Evolutionary conservation across 1,140 invertebrate species (phyloP), one percentile per base, ranked within the genome.

Genomic region (Pseudomyrmex flavicornis): DNA sequence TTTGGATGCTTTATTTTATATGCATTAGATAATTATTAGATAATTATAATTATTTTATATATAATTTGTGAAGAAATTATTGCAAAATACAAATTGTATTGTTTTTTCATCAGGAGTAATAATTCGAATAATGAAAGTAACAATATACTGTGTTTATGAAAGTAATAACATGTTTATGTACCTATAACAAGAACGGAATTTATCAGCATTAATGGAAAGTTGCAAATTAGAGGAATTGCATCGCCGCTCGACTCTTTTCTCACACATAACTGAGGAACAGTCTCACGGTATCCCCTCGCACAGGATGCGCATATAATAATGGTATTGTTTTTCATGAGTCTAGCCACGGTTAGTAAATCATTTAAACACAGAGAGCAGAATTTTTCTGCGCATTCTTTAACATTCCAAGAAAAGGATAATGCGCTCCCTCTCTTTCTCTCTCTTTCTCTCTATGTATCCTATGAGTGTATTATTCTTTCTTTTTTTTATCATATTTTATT

Each of bases 261-360:
- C 76, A 80, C 76, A 70, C 66, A 80, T 80, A 80, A 80, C 76
- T 48, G 63, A 80, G 66, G 22, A 70, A 80, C 65, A 80, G 66
- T 80, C 76, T 54, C 76, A 80, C 76, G 76, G 70, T 80, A 80
- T 80, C 54, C 76, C 66, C 50, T 70, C 66, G 50, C 76, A 70
- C 76, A 70, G 76, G 76, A 80, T 80, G 66, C 66, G 76, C 58
- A 80, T 80, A 80, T 80, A 80, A 80, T 80, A 80, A 80, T 80
- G 76, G 76, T 80, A 80, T 80, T 80, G 76, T 80, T 80, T 80
- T 80, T 80, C 76, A 80, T 80, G 76, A 80, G 66, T 52, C 76
- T 80, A 80, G 76, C 65, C 44, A 80, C 76, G 76, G 65, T 80
- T 59, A 44, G 76, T 80, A 80, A 80, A 17, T 54, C 65, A 46